Conservation (phyloP, 2,113 vertebrate genomes). For the Myxocyprinus asiaticus region DNA sequence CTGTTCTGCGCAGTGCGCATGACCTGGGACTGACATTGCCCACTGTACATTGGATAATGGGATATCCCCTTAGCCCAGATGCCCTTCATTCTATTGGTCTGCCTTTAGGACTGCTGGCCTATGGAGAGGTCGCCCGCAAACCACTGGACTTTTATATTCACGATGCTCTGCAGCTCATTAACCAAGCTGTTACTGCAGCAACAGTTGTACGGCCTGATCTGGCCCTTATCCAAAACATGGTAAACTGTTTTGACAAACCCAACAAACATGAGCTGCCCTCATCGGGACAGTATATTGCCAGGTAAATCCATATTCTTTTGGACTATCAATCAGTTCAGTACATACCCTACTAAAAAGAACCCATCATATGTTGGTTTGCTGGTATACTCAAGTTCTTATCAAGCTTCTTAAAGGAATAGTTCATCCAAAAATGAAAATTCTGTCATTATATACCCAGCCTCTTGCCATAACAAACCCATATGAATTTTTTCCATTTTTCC, state of each 20-base stretch:
- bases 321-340: background rate
- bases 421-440: no score
- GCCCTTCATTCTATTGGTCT: slow-evolving; percentile 84
- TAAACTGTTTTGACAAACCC: slow-evolving; percentile 76
- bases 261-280: slow-evolving; percentile 57
- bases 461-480: no score
- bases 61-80: slow-evolving; percentile 79
- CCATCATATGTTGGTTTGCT: no score
- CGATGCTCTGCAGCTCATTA: slow-evolving; percentile 82
- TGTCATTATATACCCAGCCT: no score
- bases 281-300: slow-evolving; percentile 76
- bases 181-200: slow-evolving; percentile 72
- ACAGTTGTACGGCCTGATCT: slow-evolving; percentile 71
- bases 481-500: no score
- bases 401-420: no score
- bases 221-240: slow-evolving; percentile 71
- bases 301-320: slow-evolving; percentile 66
- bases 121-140: slow-evolving; percentile 82
- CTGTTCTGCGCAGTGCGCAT: slow-evolving; percentile 74
- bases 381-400: no score
- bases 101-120: slow-evolving; percentile 85
- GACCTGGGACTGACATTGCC: slow-evolving; percentile 70
- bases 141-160: slow-evolving; percentile 83
- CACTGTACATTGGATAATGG: slow-evolving; percentile 88
- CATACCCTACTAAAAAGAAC: no score